A percentile compares a stretch with the other conserved stretches of the same genome.
Conservation (phyloP, 2,888 invertebrate genomes). For the Microctonus aethiopoides region DNA sequence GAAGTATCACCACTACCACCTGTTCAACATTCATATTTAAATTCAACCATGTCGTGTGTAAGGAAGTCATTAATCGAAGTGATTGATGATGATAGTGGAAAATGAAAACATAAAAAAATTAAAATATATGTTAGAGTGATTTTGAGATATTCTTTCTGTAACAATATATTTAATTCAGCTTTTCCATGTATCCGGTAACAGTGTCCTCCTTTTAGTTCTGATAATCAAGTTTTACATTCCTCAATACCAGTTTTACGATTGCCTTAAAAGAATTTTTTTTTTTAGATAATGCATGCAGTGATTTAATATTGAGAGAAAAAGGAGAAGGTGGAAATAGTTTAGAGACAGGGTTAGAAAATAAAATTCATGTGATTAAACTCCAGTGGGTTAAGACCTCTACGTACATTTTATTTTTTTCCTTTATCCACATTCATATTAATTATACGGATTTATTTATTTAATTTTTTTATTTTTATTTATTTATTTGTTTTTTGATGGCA, state of each 20-base stretch:
- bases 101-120: not conserved
- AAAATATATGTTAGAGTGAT: not conserved
- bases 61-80: conserved; percentile 14
- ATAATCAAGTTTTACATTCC: not conserved
- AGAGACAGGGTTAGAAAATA: conserved; percentile 11
- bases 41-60: not conserved
- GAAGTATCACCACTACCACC: not conserved
- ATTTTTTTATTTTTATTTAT: too few species aligned
- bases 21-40: not conserved
- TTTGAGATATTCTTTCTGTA: not conserved
- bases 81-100: conserved; percentile 1
- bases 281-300: not conserved
- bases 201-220: not conserved
- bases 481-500: not conserved
- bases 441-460: conserved; percentile 23
- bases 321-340: too few species aligned
- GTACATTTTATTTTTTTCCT: conserved; percentile 24
- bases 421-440: conserved; percentile 34
- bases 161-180: not conserved
- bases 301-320: conserved; percentile 4
- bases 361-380: not conserved
- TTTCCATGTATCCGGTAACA: not conserved
- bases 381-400: conserved; percentile 20
- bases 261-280: not conserved
- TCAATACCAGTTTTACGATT: not conserved